Evolutionary conservation across 2,888 invertebrate genomes (phyloP).

Genomic region (Imbricaverruca yamaguchii): DNA sequence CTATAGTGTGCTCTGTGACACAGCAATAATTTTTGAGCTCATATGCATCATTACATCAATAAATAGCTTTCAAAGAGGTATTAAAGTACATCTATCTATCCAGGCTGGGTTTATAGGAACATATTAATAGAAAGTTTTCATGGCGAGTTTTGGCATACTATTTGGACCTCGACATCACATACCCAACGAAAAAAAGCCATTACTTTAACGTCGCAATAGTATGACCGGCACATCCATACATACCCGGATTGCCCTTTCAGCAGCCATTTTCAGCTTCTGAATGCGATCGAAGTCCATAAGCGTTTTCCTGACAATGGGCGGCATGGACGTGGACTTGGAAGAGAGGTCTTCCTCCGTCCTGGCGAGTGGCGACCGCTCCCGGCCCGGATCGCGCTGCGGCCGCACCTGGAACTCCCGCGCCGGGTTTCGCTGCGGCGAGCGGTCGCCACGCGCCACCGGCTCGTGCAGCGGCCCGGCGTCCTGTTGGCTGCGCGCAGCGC

Average conservation of each 20-base stretch:
- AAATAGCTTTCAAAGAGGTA: too few species aligned
- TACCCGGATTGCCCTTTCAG: slow-evolving; percentile 32
- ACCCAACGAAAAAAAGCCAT: neutral
- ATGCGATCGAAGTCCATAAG: slow-evolving; percentile 29
- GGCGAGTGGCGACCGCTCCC: slow-evolving; percentile 2
- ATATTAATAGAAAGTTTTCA: too few species aligned
- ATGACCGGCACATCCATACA: neutral
- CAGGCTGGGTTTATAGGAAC: too few species aligned
- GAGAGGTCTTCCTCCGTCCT: slow-evolving; percentile 24
- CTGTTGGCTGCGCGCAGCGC: neutral
- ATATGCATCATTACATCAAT: too few species aligned
- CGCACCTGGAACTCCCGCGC: neutral
- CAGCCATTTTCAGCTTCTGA: slow-evolving; percentile 29
- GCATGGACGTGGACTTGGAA: neutral
- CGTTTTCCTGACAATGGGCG: neutral
- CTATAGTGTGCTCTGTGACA: too few species aligned
- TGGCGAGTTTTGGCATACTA: too few species aligned
- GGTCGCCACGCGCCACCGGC: neutral
- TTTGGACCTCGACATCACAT: too few species aligned
- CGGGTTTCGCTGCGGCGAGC: neutral
- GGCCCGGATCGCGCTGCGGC: neutral
- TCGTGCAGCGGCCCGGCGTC: neutral
- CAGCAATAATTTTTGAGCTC: too few species aligned
- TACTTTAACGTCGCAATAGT: too few species aligned
- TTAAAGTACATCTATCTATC: too few species aligned